phyloP scores from a whole-genome alignment of 2,888 invertebrate genomes.

The Drosophila cracens region DNA sequence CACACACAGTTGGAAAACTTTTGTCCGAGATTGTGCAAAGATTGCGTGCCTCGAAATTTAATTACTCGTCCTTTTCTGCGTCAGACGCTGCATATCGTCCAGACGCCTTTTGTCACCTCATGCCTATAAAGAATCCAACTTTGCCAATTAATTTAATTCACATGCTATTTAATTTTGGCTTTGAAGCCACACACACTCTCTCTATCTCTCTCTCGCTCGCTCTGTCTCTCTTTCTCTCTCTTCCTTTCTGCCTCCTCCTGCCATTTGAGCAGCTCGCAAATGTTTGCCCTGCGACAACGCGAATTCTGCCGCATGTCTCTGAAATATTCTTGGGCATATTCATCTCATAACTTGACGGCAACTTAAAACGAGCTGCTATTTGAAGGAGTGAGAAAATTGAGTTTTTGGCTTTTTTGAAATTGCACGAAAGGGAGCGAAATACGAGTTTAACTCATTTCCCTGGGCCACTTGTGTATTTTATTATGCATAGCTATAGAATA shows the following conservation, averaged over 20 bases:
- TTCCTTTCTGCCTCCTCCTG: background rate
- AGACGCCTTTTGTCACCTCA: conserved; percentile 15
- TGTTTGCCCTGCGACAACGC: conserved; percentile 37
- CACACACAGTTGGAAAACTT: conserved; percentile 43
- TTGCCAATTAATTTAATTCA: conserved; percentile 75
- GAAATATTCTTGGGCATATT: conserved; percentile 11
- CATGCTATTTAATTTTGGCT: conserved; percentile 53
- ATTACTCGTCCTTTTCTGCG: conserved; percentile 56
- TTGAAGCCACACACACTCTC: conserved; percentile 7
- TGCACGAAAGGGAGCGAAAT: conserved; percentile 16
- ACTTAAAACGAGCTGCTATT: conserved; percentile 1
- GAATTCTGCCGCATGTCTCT: conserved; percentile 8
- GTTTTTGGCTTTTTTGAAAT: conserved; percentile 35
- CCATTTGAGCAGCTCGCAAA: conserved; percentile 12
- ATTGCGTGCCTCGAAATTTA: conserved; percentile 53
- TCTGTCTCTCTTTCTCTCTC: background rate
- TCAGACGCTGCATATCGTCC: conserved; percentile 27
- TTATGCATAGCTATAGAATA: conserved; percentile 16
- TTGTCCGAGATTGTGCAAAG: conserved; percentile 55
- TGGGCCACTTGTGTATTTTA: conserved; percentile 20
- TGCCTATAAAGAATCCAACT: conserved; percentile 66
- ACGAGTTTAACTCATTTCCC: conserved; percentile 2
- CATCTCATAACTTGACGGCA: conserved; percentile 5
- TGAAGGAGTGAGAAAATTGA: conserved; percentile 29
- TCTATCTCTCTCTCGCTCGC: background rate